Evolutionary conservation across 2,113 vertebrate genomes (phyloP), one percentile per base, ranked within the genome.

Genomic region (Mungos mungo): DNA sequence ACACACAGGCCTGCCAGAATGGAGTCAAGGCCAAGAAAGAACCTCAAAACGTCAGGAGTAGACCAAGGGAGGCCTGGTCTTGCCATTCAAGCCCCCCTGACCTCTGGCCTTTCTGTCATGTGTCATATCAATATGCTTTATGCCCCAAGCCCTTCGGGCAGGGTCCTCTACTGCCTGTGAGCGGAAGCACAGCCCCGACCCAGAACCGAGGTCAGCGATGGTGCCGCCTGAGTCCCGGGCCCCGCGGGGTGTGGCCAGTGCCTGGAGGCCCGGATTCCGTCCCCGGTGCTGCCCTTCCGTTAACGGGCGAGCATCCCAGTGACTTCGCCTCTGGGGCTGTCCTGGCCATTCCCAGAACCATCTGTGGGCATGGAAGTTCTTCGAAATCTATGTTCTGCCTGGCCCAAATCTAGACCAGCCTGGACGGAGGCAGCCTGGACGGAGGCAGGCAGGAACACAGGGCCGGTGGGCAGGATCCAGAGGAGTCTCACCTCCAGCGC

Each of bases 231-330:
- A 5, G 2, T 25, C 54, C 38, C 1, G 6, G 27, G 21, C 52
- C 19, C 13, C 7, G n/a, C 0, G 2, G 52, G 33, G 8, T 5
- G 38, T 33, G 31, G 29, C 47, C 74, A 41, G 27, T 16, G 0
- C 0, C 1, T 7, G 2, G 7, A 52, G 88, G 69, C 66, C 35
- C 9, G 8, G 71, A 31, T 7, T 1, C 65, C 7, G 4, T 23
- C 21, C 65, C 25, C 9, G 31, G n/a, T 12, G 41, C 71, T 2
- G 45, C 35, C 3, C 0, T 9, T 63, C 7, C n/a, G 11, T 72
- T 27, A 50, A 33, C 63, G 9, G n/a, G 2, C 8, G 13, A 27
- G 23, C 0, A 0, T 5, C 23, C 31, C 54, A 13, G 15, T 2
- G 52, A 57, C 52, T 10, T 16, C 18, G 14, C 11, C 47, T 71